These are phyloP conservation scores for Tenodera sinensis DNA, from an alignment of 2,888 invertebrate species.

Conservation along the genomic window DNA sequence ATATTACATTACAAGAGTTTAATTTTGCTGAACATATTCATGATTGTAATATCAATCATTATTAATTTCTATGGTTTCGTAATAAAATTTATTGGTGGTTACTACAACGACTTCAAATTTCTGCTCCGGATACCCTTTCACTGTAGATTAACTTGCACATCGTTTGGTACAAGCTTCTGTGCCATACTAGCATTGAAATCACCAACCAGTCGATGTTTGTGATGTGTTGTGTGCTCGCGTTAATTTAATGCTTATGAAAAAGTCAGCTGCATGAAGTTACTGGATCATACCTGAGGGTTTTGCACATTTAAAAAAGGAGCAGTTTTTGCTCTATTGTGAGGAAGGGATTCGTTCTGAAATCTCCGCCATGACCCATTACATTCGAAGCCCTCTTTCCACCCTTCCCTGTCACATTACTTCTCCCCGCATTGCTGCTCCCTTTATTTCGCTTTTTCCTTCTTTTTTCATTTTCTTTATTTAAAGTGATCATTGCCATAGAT, in stretches of 20 bases:
- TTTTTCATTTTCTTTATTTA: constrained; percentile 26
- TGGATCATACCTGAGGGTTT: neutral
- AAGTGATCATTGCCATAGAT: constrained; percentile 29
- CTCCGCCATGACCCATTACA: neutral
- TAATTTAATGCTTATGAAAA: neutral
- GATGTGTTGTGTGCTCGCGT: neutral
- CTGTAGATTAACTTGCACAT: too few relatives aligned
- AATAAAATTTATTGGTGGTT: too few relatives aligned
- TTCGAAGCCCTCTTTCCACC: neutral
- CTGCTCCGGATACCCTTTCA: too few relatives aligned
- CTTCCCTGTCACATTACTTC: neutral
- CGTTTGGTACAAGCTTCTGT: neutral
- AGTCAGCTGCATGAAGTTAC: neutral
- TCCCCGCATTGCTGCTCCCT: neutral
- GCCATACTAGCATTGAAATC: neutral
- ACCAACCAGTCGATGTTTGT: neutral
- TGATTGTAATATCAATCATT: too few relatives aligned
- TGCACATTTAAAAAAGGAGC: neutral
- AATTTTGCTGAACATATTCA: too few relatives aligned
- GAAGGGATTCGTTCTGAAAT: neutral
- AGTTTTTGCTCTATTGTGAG: neutral
- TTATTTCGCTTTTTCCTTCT: neutral
- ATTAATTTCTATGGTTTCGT: too few relatives aligned
- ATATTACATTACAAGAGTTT: too few relatives aligned
- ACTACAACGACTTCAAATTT: too few relatives aligned